Conservation (phyloP, 2,888 invertebrate species). For the Netelia virgata region DNA sequence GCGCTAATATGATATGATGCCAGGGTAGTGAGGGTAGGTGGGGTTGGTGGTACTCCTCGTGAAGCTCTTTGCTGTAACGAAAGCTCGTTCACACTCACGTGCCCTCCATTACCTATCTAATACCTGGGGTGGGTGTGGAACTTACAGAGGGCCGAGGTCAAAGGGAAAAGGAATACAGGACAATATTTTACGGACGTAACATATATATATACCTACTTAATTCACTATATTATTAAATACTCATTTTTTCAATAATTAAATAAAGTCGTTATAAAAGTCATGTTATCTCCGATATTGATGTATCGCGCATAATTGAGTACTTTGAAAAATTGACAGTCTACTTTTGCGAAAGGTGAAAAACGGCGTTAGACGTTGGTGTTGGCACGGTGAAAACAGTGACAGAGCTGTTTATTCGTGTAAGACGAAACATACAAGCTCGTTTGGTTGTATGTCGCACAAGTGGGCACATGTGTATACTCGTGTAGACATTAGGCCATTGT, state of each 20-base stretch:
- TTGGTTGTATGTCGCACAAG: background rate
- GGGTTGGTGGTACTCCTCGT: conserved; percentile 1
- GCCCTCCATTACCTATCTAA: conserved; percentile 47
- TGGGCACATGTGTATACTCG: background rate
- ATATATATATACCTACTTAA: background rate
- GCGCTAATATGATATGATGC: conserved; percentile 53
- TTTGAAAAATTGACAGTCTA: no score
- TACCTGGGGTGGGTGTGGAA: conserved; percentile 17
- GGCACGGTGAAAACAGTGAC: no score
- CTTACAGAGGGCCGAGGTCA: conserved; percentile 13
- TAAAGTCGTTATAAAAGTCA: no score
- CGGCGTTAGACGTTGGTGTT: no score
- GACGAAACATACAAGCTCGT: background rate
- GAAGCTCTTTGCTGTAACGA: conserved; percentile 56
- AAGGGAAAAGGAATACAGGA: conserved; percentile 29
- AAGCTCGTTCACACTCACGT: conserved; percentile 57
- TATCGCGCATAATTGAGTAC: no score
- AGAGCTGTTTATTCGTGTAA: conserved; percentile 3
- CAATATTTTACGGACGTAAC: background rate
- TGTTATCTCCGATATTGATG: no score
- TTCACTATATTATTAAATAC: background rate
- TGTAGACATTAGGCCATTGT: conserved; percentile 31
- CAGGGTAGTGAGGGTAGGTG: conserved; percentile 14
- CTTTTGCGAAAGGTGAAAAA: no score
- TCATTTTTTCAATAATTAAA: no score